phyloP scores from a whole-genome alignment of 1,140 invertebrate genomes.

The Zaprionus vittiger region DNA sequence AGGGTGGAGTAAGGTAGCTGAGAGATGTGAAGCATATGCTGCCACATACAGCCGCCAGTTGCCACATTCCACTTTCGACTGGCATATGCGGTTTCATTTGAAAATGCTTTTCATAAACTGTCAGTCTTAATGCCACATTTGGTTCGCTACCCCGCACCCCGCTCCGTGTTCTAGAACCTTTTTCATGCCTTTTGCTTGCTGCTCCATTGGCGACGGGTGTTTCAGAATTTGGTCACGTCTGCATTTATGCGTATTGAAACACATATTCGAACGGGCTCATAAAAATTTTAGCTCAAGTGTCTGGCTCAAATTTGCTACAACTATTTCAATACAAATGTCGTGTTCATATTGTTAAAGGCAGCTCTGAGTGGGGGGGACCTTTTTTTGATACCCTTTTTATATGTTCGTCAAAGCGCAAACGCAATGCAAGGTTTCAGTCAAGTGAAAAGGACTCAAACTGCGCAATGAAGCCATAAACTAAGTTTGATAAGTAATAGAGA shows the following conservation, averaged over 20 bases:
- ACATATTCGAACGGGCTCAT: constrained; percentile 39
- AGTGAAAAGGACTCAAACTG: neutral
- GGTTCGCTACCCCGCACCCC: neutral
- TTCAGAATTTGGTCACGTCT: constrained; percentile 35
- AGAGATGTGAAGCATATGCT: neutral
- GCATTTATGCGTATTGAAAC: constrained; percentile 45
- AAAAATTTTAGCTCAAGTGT: constrained; percentile 28
- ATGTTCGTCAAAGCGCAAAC: neutral
- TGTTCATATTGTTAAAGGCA: neutral
- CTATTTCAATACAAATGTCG: constrained; percentile 27
- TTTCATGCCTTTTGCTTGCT: constrained; percentile 3
- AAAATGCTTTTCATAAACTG: constrained; percentile 40
- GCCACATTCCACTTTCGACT: constrained; percentile 1
- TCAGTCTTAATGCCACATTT: constrained; percentile 31
- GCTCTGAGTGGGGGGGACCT: neutral
- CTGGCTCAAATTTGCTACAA: constrained; percentile 25
- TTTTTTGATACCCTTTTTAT: neutral
- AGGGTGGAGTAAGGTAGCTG: neutral
- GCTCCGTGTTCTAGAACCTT: neutral
- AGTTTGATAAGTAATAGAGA: neutral
- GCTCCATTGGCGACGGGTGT: neutral
- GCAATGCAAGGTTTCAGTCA: neutral
- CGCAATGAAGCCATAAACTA: neutral
- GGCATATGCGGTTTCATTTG: constrained; percentile 19
- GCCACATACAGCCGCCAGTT: neutral